Evolutionary conservation across 2,113 vertebrate genomes (phyloP).

Genomic region (Empidonax traillii): DNA sequence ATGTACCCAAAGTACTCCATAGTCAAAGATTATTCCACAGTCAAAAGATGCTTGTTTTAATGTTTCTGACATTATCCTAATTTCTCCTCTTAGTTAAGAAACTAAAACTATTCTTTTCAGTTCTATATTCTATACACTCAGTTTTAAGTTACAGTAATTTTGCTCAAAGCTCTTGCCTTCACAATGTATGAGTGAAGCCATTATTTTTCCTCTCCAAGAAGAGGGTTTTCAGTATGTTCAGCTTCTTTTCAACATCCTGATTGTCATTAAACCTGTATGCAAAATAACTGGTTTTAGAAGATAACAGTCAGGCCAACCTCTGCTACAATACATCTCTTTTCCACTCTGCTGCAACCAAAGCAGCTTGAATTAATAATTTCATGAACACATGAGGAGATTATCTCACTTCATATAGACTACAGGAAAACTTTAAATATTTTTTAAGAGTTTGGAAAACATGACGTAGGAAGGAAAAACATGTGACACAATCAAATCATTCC

Average conservation of each 20-base stretch:
- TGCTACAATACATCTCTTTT: neutral
- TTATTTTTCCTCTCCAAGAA: neutral
- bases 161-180: neutral
- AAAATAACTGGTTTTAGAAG: neutral
- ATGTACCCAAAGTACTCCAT: neutral
- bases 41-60: neutral
- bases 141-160: neutral
- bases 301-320: neutral
- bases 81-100: neutral
- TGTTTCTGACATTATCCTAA: neutral
- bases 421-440: neutral
- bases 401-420: neutral
- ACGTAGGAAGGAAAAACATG: neutral
- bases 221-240: neutral
- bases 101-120: neutral
- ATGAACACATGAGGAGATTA: accelerated
- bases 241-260: neutral
- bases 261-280: neutral
- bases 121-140: neutral
- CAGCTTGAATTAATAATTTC: neutral
- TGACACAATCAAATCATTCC: neutral
- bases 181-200: neutral
- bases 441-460: neutral
- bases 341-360: neutral
- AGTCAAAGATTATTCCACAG: neutral